Conservation (phyloP, 1,140 invertebrate species). For the Mamestra configurata region DNA sequence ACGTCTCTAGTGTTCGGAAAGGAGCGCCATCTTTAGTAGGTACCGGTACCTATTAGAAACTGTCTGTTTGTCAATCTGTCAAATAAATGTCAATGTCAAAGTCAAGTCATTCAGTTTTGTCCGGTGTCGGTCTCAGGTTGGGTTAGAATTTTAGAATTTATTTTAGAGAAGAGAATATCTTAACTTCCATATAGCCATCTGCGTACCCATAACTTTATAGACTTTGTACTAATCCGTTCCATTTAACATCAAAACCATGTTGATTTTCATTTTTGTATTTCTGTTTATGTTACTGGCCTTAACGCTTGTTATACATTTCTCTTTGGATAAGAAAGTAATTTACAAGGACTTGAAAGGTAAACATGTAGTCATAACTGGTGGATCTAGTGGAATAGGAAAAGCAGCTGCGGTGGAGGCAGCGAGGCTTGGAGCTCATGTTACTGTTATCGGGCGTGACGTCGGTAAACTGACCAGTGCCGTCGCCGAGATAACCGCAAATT, state of each 20-base stretch:
- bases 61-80: too few relatives aligned
- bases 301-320: constrained; percentile 59
- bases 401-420: constrained; percentile 93
- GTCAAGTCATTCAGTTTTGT: too few relatives aligned
- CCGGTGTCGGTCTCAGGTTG: too few relatives aligned
- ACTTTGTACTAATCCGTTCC: not conserved
- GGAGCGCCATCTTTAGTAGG: too few relatives aligned
- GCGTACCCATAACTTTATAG: too few relatives aligned
- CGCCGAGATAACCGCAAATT: constrained; percentile 88
- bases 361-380: constrained; percentile 95
- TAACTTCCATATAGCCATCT: too few relatives aligned
- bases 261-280: constrained; percentile 54
- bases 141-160: too few relatives aligned
- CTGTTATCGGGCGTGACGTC: constrained; percentile 95
- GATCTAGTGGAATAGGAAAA: constrained; percentile 98
- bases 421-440: constrained; percentile 94
- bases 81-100: too few relatives aligned
- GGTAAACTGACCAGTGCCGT: constrained; percentile 90
- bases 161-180: too few relatives aligned
- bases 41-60: too few relatives aligned
- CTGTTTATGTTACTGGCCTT: constrained; percentile 57
- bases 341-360: constrained; percentile 82
- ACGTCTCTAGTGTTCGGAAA: too few relatives aligned
- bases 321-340: constrained; percentile 71
- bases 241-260: constrained; percentile 44